phyloP scores from a whole-genome alignment of 2,888 invertebrate species.

The Lamellibrachia columna region DNA sequence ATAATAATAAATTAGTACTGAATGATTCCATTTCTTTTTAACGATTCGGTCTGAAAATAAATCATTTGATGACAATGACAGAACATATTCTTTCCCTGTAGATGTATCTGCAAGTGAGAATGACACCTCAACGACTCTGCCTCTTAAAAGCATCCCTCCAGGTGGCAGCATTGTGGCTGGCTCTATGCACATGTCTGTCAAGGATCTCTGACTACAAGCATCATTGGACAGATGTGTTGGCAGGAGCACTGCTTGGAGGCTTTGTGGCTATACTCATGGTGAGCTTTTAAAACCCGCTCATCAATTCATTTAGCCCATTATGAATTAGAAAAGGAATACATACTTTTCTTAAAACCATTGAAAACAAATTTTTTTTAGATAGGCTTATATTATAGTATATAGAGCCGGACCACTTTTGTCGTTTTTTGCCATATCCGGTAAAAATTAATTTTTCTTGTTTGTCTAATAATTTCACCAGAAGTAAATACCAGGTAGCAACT shows the following conservation, averaged over 20 bases:
- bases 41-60: not conserved
- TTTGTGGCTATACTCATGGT: constrained; percentile 62
- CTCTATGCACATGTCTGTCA: constrained; percentile 74
- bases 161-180: constrained; percentile 79
- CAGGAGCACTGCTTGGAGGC: constrained; percentile 73
- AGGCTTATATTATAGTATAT: no score
- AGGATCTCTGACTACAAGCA: constrained; percentile 96
- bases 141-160: constrained; percentile 76
- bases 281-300: constrained; percentile 31
- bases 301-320: no score
- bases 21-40: not conserved
- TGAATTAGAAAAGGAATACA: no score
- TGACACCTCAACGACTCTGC: constrained; percentile 82
- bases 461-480: no score
- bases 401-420: no score
- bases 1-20: not conserved
- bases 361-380: no score
- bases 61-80: not conserved
- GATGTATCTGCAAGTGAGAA: constrained; percentile 88
- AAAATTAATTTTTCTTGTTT: no score
- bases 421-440: no score
- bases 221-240: constrained; percentile 96
- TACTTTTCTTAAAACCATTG: no score
- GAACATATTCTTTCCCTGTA: constrained; percentile 22
- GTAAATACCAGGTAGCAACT: no score